These are phyloP conservation scores for Microplitis manilae DNA, from an alignment of 2,888 invertebrate species.

Conservation along the genomic window DNA sequence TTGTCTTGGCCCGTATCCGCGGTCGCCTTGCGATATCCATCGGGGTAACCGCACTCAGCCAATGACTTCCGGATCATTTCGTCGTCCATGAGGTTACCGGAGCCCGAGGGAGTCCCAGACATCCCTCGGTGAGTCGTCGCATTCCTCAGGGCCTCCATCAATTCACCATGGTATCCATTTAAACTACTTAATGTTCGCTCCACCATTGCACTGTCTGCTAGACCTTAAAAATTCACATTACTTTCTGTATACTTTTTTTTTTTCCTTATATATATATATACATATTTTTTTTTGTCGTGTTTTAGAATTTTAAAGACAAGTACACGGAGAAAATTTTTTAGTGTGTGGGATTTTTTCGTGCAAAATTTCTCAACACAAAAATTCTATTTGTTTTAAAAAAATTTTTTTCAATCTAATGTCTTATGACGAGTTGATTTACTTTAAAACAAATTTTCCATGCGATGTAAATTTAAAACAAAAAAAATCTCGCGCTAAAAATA, in stretches of 20 bases:
- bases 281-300: neutral
- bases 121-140: slow-evolving; percentile 83
- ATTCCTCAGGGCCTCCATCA: slow-evolving; percentile 89
- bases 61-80: slow-evolving; percentile 80
- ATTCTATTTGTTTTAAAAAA: too few relatives aligned
- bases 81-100: slow-evolving; percentile 79
- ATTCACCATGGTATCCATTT: slow-evolving; percentile 94
- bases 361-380: too few relatives aligned
- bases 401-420: too few relatives aligned
- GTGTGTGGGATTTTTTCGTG: too few relatives aligned
- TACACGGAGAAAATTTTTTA: neutral
- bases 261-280: neutral
- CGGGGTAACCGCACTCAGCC: slow-evolving; percentile 77
- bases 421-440: too few relatives aligned
- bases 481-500: too few relatives aligned
- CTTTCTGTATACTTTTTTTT: neutral
- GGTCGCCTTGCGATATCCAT: slow-evolving; percentile 77
- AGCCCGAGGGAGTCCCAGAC: slow-evolving; percentile 77
- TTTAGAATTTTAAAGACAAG: neutral
- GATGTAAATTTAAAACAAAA: too few relatives aligned
- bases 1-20: slow-evolving; percentile 73
- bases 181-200: slow-evolving; percentile 90
- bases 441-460: too few relatives aligned
- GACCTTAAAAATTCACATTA: slow-evolving; percentile 52
- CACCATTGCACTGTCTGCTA: slow-evolving; percentile 77